Evolutionary conservation across 2,888 invertebrate species (phyloP), one percentile per base, ranked within the genome.

Genomic region (Nymphalis urticae): DNA sequence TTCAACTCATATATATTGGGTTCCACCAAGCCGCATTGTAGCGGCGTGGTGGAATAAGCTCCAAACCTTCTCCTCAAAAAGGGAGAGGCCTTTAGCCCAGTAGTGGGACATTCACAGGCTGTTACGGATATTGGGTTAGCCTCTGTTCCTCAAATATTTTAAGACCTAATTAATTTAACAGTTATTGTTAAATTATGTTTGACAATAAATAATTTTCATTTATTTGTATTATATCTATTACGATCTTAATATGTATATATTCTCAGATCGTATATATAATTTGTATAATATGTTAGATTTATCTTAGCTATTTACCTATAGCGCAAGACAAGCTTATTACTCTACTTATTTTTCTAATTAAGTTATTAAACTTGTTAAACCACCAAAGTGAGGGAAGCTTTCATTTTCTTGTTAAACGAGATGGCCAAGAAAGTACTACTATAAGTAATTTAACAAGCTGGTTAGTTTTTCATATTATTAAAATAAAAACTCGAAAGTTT

Each of bases 331-430:
- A 17, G 17, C 51, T 51, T 51, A 56, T 27, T 17, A 27, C 8
- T n/a, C 27, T 54, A 54, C n/a, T 56, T 56, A 54, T 56, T n/a
- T 56, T 56, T 17, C 13, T 42, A 42, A 42, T 42, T 56, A 56
- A 56, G 17, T 17, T 21, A 56, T n/a, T 56, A 54, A 54, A 54
- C 27, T 54, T 54, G 13, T 54, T 54, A 56, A 54, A 56, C 27
- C 54, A 56, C 54, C 54, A 56, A 56, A 56, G 54, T 32, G 8
- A 32, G 32, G 54, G 16, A 32, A 17, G 54, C 51, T 51, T 10
- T 51, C 19, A 51, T 51, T 51, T 56, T 56, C 54, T 56, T 56
- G 54, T 54, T 17, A 54, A 54, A 54, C 54, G 27, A 56, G 54
- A 56, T 17, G 17, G 54, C 54, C 19, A 51, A 51, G 51, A 19